Evolutionary conservation across 2,113 vertebrate genomes (phyloP), one percentile per base, ranked within the genome.

Genomic region (Trichomycterus rosablanca): DNA sequence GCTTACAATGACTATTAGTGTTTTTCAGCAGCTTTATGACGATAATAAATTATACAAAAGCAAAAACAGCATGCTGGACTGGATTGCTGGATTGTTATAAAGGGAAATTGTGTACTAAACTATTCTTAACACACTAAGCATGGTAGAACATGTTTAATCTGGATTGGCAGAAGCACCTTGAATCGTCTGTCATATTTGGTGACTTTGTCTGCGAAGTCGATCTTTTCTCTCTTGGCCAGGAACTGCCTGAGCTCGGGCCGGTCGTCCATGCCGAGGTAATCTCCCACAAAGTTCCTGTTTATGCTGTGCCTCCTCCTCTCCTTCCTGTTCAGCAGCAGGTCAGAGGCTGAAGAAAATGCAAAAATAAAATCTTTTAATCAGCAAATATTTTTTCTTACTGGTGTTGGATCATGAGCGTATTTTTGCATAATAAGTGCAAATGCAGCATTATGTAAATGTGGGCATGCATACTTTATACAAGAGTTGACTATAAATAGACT

Each of bases 211-310:
- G 95, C 93, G 53, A 98, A 98, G 66, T 97, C 94, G 0, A 97
- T 90, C 86, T 98, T 98, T 73, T 98, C 96, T 40, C 95, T 86
- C 66, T 93, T 97, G 74, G 77, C 93, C 68, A 98, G 80, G 18
- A 97, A 98, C 81, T 96, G 93, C 1, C 94, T 89, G 0, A 98
- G 90, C 59, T 98, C 95, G 0, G 96, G 93, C 40, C 87, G 83
- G 55, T 97, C 93, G 0, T 97, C 96, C 95, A 98, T 93, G 12
- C 96, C 96, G 8, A 98, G 87, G 71, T 98, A 98, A 78, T 98
- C 96, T 0, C 96, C 96, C 1, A 97, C 87, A 66, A 98, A 98
- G 78, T 98, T 98, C 70, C 96, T 88, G 82, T 98, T 98, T 56
- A 98, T 88, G 78, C 96, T 98, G 84, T 98, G 94, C 54, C 91